phyloP scores from a whole-genome alignment of 2,797 vertebrate species.

The Girardinus metallicus region DNA sequence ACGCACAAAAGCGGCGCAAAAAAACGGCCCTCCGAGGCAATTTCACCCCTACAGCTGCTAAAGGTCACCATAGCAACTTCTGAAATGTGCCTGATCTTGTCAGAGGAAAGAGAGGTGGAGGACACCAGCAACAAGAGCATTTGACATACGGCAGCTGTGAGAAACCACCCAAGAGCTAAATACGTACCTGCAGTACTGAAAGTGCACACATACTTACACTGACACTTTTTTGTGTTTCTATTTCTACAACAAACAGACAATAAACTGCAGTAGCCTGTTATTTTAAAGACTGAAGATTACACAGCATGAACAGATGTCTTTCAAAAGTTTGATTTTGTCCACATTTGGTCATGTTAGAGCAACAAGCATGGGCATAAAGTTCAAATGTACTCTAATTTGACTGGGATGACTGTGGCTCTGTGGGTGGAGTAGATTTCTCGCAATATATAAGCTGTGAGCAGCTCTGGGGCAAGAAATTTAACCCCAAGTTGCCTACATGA shows the following conservation, averaged over 20 bases:
- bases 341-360: neutral
- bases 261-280: neutral
- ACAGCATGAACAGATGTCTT: neutral
- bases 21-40: constrained; percentile 44
- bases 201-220: constrained; percentile 7
- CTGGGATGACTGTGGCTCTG: neutral
- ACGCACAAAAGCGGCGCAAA: constrained; percentile 12
- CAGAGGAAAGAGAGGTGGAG: constrained; percentile 48
- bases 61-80: constrained; percentile 77
- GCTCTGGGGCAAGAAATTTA: neutral
- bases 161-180: constrained; percentile 42
- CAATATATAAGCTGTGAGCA: neutral
- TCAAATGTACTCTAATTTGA: neutral
- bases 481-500: neutral
- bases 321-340: neutral
- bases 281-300: neutral
- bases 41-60: constrained; percentile 67
- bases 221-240: neutral
- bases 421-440: neutral
- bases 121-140: constrained; percentile 48
- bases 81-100: constrained; percentile 57
- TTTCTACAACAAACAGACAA: neutral
- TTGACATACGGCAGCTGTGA: constrained; percentile 59
- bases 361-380: neutral
- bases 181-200: constrained; percentile 19